Evolutionary conservation across 2,797 vertebrate genomes (phyloP).

Genomic region (Macrochelys suwanniensis): DNA sequence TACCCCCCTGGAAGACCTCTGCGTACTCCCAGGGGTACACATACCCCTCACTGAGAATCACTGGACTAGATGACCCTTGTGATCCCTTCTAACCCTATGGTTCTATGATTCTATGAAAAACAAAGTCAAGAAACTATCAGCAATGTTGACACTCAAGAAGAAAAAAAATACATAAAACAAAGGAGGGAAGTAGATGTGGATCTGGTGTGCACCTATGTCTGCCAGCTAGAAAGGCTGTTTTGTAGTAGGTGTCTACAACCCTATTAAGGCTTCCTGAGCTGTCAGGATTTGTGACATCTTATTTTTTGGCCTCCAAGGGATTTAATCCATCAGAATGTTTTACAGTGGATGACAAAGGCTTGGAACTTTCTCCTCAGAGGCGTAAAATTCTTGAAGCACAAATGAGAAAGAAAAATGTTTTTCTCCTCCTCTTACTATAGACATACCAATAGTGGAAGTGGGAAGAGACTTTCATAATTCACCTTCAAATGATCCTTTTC

Average conservation of each 20-base stretch:
- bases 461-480: neutral
- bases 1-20: no score
- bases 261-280: constrained; percentile 5
- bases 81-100: no score
- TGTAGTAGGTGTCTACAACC: constrained; percentile 29
- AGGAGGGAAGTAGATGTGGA: neutral
- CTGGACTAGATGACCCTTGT: no score
- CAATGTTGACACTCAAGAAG: neutral
- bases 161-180: neutral
- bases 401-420: constrained; percentile 10
- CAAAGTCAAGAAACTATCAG: neutral
- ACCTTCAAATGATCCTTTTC: neutral
- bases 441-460: neutral
- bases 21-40: no score
- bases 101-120: no score
- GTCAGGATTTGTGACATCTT: constrained; percentile 30
- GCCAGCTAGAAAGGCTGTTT: constrained; percentile 17
- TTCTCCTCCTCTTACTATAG: neutral
- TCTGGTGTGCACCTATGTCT: neutral
- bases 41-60: no score
- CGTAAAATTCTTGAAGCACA: neutral
- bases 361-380: neutral
- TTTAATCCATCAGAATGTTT: fast-evolving
- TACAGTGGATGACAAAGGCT: neutral
- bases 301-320: constrained; percentile 8